phyloP scores from a whole-genome alignment of 2,797 vertebrate species.

The Megaceryle alcyon region DNA sequence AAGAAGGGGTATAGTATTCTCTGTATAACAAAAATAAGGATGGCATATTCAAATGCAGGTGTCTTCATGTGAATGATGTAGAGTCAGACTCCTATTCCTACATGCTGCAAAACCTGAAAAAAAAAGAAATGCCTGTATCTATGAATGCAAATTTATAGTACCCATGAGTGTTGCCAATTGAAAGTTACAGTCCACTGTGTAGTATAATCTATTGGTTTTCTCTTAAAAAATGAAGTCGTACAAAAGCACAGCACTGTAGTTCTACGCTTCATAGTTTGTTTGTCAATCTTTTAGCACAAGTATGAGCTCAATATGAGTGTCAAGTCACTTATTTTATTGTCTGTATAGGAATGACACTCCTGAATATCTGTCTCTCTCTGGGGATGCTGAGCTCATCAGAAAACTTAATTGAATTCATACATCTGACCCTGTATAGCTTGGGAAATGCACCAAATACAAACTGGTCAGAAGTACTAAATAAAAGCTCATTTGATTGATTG shows the following conservation, averaged over 20 bases:
- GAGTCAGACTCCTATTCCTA: neutral
- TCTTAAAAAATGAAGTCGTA: conserved; percentile 19
- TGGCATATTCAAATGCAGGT: neutral
- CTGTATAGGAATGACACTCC: neutral
- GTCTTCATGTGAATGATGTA: neutral
- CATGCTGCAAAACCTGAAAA: neutral
- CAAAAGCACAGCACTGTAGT: conserved; percentile 31
- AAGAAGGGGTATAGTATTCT: neutral
- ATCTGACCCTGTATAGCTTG: neutral
- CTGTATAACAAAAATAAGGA: neutral
- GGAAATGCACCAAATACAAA: neutral
- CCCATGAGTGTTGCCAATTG: neutral
- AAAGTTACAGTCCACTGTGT: neutral
- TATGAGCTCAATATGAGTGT: neutral
- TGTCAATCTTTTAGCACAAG: neutral
- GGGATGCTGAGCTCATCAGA: neutral
- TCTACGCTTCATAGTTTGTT: neutral
- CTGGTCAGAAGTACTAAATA: neutral
- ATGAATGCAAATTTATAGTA: neutral
- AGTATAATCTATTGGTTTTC: neutral
- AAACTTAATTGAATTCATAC: neutral
- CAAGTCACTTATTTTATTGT: neutral
- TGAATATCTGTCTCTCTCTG: neutral
- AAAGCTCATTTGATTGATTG: neutral
- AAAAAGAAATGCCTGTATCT: neutral